Evolutionary conservation across 2,888 invertebrate genomes (phyloP), one percentile per base, ranked within the genome.

Genomic region (Elysia crispata): DNA sequence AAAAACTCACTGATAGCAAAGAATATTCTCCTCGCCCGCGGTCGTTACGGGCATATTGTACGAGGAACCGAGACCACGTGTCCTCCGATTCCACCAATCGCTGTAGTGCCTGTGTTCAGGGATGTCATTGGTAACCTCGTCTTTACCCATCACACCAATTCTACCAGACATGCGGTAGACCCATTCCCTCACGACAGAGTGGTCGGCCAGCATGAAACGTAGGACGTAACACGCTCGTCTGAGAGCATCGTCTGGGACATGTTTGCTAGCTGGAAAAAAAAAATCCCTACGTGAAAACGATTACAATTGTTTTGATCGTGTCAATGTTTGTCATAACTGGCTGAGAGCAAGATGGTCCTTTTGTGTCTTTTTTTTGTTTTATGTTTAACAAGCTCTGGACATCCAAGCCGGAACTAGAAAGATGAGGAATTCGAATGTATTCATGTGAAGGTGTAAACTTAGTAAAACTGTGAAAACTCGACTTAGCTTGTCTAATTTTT

Each of bases 151-250:
- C 57, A 89, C 83, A 6, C 86, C 88, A 49, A 89, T 81, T 25
- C 89, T 83, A 0, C 89, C 87, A 67, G 85, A 87, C n/a, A 79
- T 70, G 23, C 84, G 81, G 83, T 87, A 89, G 81, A 85, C 88
- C n/a, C 83, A 81, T 49, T 85, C 77, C 1, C 89, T 79, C 3
- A 89, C 77, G 73, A 83, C 87, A 5, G 62, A 49, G 60, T 87
- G 83, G 81, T 86, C 87, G 15, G 89, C 88, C 66, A 89, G 80
- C n/a, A 89, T 82, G 79, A 89, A 88, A n/a, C 89, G 83, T 0
- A 87, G 82, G 0, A 87, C 86, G 81, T 89, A 89, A 78, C 89
- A 89, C 1, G 89, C 89, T 50, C 89, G 62, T 54, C 81, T 82
- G n/a, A 89, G 76, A 0, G 89, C 89, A n/a, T 81, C 73, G 80